Percentiles rank a stretch among this genome's conserved stretches.
Conservation (phyloP, 2,113 vertebrate genomes). For the Urocynchramus pylzowi region DNA sequence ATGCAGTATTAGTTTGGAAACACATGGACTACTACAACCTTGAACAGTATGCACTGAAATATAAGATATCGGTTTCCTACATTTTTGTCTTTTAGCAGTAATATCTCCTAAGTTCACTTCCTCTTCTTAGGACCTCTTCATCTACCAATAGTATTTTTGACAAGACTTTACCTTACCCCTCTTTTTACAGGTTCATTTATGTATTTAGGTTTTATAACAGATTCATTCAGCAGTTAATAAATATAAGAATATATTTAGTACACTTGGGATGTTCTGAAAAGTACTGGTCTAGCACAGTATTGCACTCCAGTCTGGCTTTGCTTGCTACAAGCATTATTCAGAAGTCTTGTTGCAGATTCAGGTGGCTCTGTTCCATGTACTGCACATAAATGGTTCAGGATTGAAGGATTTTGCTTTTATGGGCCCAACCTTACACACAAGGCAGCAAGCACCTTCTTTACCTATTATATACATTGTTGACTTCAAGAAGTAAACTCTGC, state of each 20-base stretch:
- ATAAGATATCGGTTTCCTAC: background rate
- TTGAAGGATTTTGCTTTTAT: background rate
- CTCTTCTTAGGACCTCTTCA: background rate
- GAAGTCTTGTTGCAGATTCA: background rate
- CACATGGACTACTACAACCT: background rate
- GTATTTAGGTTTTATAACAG: background rate
- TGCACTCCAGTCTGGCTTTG: background rate
- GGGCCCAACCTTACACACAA: background rate
- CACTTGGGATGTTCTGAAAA: background rate
- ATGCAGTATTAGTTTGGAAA: background rate
- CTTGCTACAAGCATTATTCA: background rate
- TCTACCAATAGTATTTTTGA: background rate
- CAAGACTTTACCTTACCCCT: background rate
- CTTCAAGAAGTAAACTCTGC: background rate
- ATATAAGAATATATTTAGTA: background rate
- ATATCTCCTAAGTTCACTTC: background rate
- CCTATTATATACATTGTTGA: background rate
- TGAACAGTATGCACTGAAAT: background rate
- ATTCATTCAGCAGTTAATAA: background rate
- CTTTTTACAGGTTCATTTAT: background rate
- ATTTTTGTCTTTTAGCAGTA: background rate
- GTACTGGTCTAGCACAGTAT: background rate
- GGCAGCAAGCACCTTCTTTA: background rate
- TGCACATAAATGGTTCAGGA: background rate
- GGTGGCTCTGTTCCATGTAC: background rate